Base-by-base conservation (phyloP, 2,797 vertebrate genomes). In the Sphenodon punctatus region DNA sequence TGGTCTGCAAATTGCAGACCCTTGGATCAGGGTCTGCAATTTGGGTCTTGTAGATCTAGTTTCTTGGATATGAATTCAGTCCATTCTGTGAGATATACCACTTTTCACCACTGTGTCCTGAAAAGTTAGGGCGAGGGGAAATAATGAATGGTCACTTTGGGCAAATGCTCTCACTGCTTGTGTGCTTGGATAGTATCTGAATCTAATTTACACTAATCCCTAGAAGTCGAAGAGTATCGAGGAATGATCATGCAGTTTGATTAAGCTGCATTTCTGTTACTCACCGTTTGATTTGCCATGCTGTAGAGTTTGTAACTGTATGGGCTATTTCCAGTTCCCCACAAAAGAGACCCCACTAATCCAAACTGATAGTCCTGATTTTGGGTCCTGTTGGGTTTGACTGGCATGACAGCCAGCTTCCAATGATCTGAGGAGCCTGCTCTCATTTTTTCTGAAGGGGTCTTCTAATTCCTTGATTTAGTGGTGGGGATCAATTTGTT, bases 401-500 rank as follows among this genome's bases (percentile, higher is more conserved):
- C 67, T 78, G 68, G 71, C 68, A 84, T 85, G 55, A 53, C 60
- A 27, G 13, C 66, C 25, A 60, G 72, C 74, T 83, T 70, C 12
- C 51, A 61, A 85, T 58, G 71, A 25, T 36, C 5, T 84, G 71
- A 80, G 71, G 9, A 85, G 77, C n/a, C n/a, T 34, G 8, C 36
- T 8, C 34, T 34, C 34, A 34, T 34, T 34, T 34, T 34, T 34
- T 34, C 34, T 34, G 34, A 34, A 34, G 34, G 6, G 34, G 34
- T 58, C 19, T 58, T 36, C 20, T 8, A 86, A 89, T 68, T 56
- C 71, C 89, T 88, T 67, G 67, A 84, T n/a, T n/a, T n/a, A n/a
- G n/a, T n/a, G n/a, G n/a, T n/a, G n/a, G n/a, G n/a, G n/a, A n/a
- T n/a, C n/a, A n/a, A n/a, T n/a, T n/a, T n/a, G n/a, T n/a, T n/a